Base-by-base conservation (phyloP, 2,888 invertebrate species). In the Pheosia tremula region DNA sequence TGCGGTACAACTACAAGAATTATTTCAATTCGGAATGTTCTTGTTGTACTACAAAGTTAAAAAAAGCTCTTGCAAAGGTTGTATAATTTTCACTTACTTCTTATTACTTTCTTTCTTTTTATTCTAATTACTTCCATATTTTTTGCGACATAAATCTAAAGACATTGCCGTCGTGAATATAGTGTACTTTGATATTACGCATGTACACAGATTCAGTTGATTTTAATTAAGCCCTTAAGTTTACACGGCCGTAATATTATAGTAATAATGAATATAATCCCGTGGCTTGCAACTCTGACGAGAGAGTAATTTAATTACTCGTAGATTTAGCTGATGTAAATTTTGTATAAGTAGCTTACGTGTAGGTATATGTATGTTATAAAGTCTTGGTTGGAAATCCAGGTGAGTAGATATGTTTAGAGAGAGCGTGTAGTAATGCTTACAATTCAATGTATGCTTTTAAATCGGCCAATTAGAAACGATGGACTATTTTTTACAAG, bases 201-300 rank as follows among this genome's bases (percentile, higher is more conserved):
- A 76, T 67, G 67, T 72, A 62, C 67, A 61, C 59, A 69, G 68
- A 72, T 75, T 75, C 72, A 78, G 71, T 61, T 67, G 69, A 72
- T 81, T 79, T 79, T 82, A 83, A 84, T 84, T 83, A 83, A 82
- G 75, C 63, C 61, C 56, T 62, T 67, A 62, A 77, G 76, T 80
- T 78, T 72, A 64, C 68, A 67, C 67, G 69, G 62, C 66, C 68
- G 66, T 78, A 72, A 78, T 75, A 81, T 77, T 72, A 73, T 67
- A 75, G 73, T 75, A 68, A 78, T 78, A 74, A 78, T 74, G 72
- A 69, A 73, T 73, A 74, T 74, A 71, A 77, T 74, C 69, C 58
- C 58, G 61, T 53, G 67, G 62, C 66, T 74, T 62, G 67, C 61
- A 62, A 63, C 62, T 59, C 50, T 57, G 70, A 60, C 60, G 61